Percentiles rank a stretch among this genome's conserved stretches.
phyloP scores from a whole-genome alignment of 1,140 invertebrate species.

The Harpegnathos saltator region DNA sequence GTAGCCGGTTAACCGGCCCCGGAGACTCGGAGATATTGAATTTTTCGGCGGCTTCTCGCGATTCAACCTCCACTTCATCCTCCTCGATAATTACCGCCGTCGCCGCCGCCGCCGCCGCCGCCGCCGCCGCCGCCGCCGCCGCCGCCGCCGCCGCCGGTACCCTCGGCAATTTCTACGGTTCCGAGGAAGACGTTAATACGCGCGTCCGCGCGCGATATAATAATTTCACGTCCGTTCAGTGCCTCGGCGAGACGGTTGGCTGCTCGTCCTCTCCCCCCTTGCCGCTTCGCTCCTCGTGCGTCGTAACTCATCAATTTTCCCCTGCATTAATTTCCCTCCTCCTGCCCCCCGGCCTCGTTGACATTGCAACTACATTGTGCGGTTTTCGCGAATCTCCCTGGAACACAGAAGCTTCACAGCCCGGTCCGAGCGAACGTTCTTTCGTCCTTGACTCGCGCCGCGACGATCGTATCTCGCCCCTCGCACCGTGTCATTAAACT shows the following conservation, averaged over 20 bases:
- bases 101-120: constrained; percentile 60
- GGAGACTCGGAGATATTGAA: constrained; percentile 62
- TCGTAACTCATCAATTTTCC: constrained; percentile 42
- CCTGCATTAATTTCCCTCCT: no score
- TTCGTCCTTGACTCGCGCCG: no score
- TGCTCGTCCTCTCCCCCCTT: neutral
- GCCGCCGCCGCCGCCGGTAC: no score
- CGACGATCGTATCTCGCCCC: no score
- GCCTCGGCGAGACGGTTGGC: neutral
- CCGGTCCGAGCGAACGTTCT: no score
- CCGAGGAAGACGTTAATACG: constrained; percentile 35
- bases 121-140: no score
- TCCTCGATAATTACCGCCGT: constrained; percentile 66
- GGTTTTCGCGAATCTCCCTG: no score
- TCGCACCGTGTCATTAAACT: no score
- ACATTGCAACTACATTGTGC: no score
- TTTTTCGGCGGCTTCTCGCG: constrained; percentile 53
- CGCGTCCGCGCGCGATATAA: neutral
- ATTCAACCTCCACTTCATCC: constrained; percentile 42
- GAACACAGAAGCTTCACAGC: no score
- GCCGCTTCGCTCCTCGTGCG: neutral
- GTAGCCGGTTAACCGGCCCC: neutral
- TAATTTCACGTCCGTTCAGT: constrained; percentile 8
- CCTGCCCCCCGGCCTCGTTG: no score
- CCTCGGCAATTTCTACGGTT: constrained; percentile 10